Conservation (phyloP, 2,113 vertebrate species). For the Podarcis raffonei region DNA sequence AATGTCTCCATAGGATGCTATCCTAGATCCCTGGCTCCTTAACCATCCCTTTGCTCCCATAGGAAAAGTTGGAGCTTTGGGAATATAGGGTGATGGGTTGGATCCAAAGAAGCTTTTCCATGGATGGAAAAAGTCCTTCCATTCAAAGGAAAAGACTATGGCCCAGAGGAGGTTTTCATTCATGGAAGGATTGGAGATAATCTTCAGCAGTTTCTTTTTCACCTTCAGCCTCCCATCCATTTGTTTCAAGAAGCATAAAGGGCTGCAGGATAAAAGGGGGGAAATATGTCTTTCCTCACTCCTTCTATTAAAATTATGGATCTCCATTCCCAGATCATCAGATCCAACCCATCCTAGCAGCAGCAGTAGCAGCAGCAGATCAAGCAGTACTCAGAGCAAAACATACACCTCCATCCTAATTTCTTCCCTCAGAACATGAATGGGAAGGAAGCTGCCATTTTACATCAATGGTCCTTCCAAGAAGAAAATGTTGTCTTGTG, state of each 20-base stretch:
- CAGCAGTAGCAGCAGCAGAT: not conserved
- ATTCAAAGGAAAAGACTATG: not conserved
- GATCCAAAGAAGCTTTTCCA: not conserved
- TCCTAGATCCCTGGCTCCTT: slow-evolving; percentile 15
- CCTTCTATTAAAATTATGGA: not conserved
- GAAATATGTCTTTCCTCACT: not conserved
- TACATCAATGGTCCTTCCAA: not conserved
- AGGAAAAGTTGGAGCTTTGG: not conserved
- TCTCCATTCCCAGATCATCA: not conserved
- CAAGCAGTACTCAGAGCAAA: not conserved
- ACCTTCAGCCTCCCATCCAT: not conserved
- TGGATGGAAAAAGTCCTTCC: not conserved
- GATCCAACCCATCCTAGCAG: not conserved
- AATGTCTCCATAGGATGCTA: not conserved
- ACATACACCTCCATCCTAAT: not conserved
- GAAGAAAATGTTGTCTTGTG: slow-evolving; percentile 27
- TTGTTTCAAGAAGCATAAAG: not conserved
- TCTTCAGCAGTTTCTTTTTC: not conserved
- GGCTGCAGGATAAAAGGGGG: not conserved
- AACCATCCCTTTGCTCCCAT: slow-evolving; percentile 1
- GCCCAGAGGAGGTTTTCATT: not conserved
- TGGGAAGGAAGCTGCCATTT: rapidly evolving
- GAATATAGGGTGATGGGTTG: not conserved
- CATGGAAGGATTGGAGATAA: not conserved
- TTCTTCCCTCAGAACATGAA: not conserved